phyloP scores from a whole-genome alignment of 2,113 vertebrate genomes.

The Ceyx melanurus region DNA sequence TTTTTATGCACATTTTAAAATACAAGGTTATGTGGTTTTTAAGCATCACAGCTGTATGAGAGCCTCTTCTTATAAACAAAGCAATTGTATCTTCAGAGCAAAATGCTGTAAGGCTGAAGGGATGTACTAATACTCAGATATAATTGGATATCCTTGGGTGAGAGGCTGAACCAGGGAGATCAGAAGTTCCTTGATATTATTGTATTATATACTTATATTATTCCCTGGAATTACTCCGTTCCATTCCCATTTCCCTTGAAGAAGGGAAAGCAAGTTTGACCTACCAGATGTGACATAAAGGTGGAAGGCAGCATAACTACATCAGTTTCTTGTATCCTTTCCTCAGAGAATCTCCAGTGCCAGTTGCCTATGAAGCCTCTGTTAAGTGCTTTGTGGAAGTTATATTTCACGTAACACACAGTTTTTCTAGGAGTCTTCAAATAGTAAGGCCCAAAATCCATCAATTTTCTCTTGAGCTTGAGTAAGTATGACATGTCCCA shows the following conservation, averaged over 20 bases:
- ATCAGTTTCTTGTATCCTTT: neutral
- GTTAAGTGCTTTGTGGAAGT: neutral
- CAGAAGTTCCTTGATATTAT: neutral
- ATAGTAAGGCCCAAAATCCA: neutral
- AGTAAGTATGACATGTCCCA: neutral
- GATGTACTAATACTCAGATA: neutral
- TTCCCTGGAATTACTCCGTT: neutral
- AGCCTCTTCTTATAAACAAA: neutral
- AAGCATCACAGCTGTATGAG: neutral
- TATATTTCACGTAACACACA: neutral
- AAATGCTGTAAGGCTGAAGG: neutral
- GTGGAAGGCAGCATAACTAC: neutral
- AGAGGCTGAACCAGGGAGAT: neutral
- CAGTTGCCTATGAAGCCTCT: neutral
- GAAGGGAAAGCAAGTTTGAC: neutral
- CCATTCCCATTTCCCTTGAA: neutral
- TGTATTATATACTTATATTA: neutral
- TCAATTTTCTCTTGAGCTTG: conserved; percentile 23
- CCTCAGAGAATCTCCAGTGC: neutral
- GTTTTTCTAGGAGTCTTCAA: neutral
- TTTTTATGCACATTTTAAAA: neutral
- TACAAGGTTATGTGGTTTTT: neutral
- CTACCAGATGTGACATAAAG: neutral
- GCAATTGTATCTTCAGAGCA: neutral
- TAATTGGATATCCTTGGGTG: neutral